A percentile compares a stretch with the other conserved stretches of the same genome.
These are phyloP conservation scores for Paedocypris micromegethes DNA, from an alignment of 2,797 vertebrate species.

Conservation along the genomic window DNA sequence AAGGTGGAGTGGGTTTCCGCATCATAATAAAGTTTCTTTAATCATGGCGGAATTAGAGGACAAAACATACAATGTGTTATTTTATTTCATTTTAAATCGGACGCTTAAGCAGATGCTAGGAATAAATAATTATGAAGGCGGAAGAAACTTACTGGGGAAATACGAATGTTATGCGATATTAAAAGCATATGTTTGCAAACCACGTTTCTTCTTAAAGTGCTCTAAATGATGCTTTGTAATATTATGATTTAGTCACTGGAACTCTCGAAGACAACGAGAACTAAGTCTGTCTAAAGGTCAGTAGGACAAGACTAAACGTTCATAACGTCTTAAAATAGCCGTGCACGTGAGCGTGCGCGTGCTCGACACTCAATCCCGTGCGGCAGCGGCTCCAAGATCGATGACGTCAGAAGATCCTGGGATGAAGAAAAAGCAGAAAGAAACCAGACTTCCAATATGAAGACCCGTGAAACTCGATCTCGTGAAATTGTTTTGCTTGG, in stretches of 20 bases:
- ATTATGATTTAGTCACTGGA: too few relatives aligned
- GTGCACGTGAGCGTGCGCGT: conserved; percentile 18
- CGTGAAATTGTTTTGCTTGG: conserved; percentile 9
- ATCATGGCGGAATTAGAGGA: background rate
- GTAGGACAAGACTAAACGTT: background rate
- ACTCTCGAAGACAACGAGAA: too few relatives aligned
- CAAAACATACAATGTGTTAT: background rate
- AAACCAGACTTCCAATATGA: conserved; percentile 40
- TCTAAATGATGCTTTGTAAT: too few relatives aligned
- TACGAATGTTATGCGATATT: too few relatives aligned
- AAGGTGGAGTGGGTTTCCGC: background rate
- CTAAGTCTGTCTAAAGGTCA: too few relatives aligned
- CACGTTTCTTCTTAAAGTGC: too few relatives aligned
- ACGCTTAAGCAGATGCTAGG: too few relatives aligned
- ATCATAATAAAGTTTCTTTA: background rate
- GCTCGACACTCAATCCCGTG: background rate
- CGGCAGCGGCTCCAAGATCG: conserved; percentile 3
- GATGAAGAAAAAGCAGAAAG: conserved; percentile 30
- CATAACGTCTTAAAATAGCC: background rate
- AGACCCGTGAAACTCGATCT: conserved; percentile 7
- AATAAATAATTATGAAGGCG: too few relatives aligned
- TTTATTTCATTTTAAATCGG: too few relatives aligned
- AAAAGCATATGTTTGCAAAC: too few relatives aligned
- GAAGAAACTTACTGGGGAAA: too few relatives aligned
- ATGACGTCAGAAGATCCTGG: conserved; percentile 33